phyloP scores from a whole-genome alignment of 1,140 invertebrate species.

The Ceratina japonica region DNA sequence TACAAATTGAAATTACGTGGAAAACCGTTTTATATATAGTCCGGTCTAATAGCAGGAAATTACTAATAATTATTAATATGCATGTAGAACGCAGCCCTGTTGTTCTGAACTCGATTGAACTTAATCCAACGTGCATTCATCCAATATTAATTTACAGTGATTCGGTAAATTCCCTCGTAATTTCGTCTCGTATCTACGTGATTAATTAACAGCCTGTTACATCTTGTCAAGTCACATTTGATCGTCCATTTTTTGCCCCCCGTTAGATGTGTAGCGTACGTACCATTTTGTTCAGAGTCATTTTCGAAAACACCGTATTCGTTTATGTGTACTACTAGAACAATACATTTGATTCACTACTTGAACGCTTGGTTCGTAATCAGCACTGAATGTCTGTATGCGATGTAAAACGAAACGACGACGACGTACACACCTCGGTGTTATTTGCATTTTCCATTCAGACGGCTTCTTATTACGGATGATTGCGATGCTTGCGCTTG shows the following conservation, averaged over 20 bases:
- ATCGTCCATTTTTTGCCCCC: too few species aligned
- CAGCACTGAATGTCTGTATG: slow-evolving; percentile 14
- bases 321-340: too few species aligned
- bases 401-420: neutral
- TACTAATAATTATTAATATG: slow-evolving; percentile 61
- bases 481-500: slow-evolving; percentile 60
- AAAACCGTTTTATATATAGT: too few species aligned
- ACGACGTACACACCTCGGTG: neutral
- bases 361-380: neutral
- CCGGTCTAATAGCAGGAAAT: slow-evolving; percentile 57
- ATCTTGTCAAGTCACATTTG: too few species aligned
- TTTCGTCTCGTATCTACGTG: neutral
- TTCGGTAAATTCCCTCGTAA: slow-evolving; percentile 1
- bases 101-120: slow-evolving; percentile 25
- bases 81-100: slow-evolving; percentile 17
- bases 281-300: too few species aligned
- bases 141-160: neutral
- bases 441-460: slow-evolving; percentile 11
- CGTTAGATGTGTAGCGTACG: too few species aligned
- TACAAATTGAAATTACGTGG: neutral
- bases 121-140: slow-evolving; percentile 14
- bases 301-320: too few species aligned
- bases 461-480: slow-evolving; percentile 44
- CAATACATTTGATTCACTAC: too few species aligned
- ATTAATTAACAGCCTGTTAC: neutral